Conservation (phyloP, 2,888 invertebrate species). For the Ophion ventricosus region DNA sequence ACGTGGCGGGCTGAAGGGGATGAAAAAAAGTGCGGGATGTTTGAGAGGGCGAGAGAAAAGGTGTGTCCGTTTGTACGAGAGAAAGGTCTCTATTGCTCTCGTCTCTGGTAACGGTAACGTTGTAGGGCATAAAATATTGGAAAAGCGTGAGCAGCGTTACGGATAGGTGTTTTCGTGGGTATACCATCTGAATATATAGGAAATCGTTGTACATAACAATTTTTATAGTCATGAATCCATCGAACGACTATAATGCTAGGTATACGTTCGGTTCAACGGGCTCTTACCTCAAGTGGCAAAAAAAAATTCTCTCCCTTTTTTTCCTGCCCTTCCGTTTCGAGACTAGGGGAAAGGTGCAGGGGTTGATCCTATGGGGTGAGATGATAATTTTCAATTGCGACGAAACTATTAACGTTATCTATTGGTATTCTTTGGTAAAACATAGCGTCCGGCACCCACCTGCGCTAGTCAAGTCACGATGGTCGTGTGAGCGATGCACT, state of each 20-base stretch:
- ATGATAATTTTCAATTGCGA: no score
- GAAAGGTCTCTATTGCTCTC: slow-evolving; percentile 48
- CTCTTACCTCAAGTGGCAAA: slow-evolving; percentile 27
- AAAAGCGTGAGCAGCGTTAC: slow-evolving; percentile 52
- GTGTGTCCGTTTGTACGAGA: slow-evolving; percentile 1
- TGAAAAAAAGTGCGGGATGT: slow-evolving; percentile 39
- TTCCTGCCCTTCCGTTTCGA: neutral
- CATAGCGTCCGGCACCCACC: no score
- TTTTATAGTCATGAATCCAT: slow-evolving; percentile 38
- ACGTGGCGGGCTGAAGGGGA: slow-evolving; percentile 38
- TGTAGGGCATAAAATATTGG: slow-evolving; percentile 59
- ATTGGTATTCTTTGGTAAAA: no score
- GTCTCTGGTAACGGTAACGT: slow-evolving; percentile 45
- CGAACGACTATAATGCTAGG: slow-evolving; percentile 23
- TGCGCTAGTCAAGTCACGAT: no score
- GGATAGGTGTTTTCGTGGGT: slow-evolving; percentile 55
- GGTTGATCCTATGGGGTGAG: no score
- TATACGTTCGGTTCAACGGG: slow-evolving; percentile 34
- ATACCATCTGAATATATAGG: slow-evolving; percentile 36
- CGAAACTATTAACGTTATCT: no score
- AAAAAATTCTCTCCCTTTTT: neutral
- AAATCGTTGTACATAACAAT: slow-evolving; percentile 33
- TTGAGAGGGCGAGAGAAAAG: slow-evolving; percentile 12
- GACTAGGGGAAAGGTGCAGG: no score
- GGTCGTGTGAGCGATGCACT: no score